phyloP scores from a whole-genome alignment of 1,140 invertebrate species.

The Mercenaria mercenaria region DNA sequence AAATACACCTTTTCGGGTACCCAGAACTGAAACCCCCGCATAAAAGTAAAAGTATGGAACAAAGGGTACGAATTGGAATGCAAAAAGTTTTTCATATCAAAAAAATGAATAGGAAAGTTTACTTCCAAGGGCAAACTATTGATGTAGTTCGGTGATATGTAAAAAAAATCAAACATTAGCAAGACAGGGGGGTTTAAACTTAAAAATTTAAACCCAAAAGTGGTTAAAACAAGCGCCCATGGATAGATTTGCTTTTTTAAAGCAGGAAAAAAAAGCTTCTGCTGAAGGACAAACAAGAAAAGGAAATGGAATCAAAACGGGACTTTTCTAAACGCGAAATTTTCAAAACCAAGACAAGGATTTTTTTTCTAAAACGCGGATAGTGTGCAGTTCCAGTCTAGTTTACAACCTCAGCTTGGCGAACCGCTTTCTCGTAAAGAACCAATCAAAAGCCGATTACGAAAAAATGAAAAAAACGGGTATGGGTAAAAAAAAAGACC shows the following conservation, averaged over 20 bases:
- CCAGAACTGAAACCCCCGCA: conserved; percentile 36
- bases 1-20: conserved; percentile 42
- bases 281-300: not conserved
- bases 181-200: not conserved
- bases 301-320: not conserved
- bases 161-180: not conserved
- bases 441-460: conserved; percentile 56
- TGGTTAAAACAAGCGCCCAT: conserved; percentile 46
- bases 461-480: conserved; percentile 40
- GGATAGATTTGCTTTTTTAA: conserved; percentile 37
- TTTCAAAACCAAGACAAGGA: conserved; percentile 8
- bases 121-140: conserved; percentile 35
- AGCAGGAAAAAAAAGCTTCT: not conserved
- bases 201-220: not conserved
- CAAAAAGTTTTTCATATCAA: conserved; percentile 32
- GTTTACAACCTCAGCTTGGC: conserved; percentile 51
- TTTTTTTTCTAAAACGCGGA: conserved; percentile 21
- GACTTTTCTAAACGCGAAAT: not conserved
- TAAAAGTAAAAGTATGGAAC: conserved; percentile 45
- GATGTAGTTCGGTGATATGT: conserved; percentile 1
- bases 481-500: conserved; percentile 17
- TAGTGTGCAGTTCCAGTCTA: conserved; percentile 56
- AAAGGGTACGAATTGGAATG: not conserved
- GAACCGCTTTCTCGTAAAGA: conserved; percentile 52
- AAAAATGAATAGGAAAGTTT: conserved; percentile 25